Evolutionary conservation across 2,888 invertebrate genomes (phyloP).

Genomic region (Lithophane semibrunnea): DNA sequence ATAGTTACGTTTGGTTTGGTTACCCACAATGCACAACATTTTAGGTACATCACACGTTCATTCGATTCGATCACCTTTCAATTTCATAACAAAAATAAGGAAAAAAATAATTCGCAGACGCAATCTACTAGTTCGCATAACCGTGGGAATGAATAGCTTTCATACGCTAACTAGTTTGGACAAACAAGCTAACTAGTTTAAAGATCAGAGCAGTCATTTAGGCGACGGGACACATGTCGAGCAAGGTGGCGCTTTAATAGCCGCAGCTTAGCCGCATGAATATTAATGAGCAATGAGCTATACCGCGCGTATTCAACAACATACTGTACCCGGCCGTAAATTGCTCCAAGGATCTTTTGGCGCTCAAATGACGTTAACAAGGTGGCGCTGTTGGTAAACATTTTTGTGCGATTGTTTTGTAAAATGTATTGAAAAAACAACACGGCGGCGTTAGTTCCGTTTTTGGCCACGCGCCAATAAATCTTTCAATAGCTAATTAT

Average conservation of each 20-base stretch:
- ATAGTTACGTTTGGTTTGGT: background rate
- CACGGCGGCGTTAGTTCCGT: background rate
- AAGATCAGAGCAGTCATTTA: constrained; percentile 62
- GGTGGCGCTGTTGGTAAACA: background rate
- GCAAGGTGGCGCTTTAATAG: constrained; percentile 78
- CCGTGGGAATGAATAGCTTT: constrained; percentile 50
- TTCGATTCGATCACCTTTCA: background rate
- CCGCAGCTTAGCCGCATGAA: constrained; percentile 76
- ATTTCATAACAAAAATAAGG: background rate
- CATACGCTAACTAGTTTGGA: constrained; percentile 60
- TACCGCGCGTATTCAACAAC: constrained; percentile 66
- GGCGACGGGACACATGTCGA: constrained; percentile 54
- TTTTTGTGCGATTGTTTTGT: background rate
- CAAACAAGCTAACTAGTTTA: constrained; percentile 58
- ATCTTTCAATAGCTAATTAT: background rate
- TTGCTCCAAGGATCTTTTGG: background rate
- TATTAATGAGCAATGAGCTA: constrained; percentile 76
- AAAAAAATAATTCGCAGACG: background rate
- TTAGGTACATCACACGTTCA: background rate
- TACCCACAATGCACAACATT: background rate
- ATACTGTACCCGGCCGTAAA: background rate
- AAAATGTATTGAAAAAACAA: background rate
- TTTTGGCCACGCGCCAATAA: background rate
- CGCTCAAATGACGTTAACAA: background rate
- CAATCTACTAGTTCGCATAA: constrained; percentile 24